phyloP scores from a whole-genome alignment of 2,113 vertebrate species.

The Thymallus thymallus region DNA sequence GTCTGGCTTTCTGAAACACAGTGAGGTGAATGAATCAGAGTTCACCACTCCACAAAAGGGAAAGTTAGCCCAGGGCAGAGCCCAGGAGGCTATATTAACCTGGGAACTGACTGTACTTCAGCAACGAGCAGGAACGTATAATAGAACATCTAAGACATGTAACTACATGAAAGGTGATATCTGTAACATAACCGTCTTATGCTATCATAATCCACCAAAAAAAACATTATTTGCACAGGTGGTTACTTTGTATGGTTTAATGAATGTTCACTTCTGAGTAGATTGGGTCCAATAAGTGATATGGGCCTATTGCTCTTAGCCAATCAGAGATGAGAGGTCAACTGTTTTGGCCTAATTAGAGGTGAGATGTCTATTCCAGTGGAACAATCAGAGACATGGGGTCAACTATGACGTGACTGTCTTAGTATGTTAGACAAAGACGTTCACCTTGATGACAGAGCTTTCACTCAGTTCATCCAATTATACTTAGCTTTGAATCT shows the following conservation, averaged over 20 bases:
- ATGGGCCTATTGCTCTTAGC: no score
- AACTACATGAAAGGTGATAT: no score
- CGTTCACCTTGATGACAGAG: background rate
- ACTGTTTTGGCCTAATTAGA: background rate
- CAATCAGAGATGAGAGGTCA: background rate
- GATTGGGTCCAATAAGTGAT: no score
- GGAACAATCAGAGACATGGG: background rate
- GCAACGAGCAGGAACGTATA: no score
- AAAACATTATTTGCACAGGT: no score
- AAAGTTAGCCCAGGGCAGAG: constrained; percentile 54
- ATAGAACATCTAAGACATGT: background rate
- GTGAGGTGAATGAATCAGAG: constrained; percentile 65
- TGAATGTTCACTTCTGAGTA: no score
- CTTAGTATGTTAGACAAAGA: background rate
- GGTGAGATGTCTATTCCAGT: background rate
- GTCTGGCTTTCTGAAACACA: constrained; percentile 25
- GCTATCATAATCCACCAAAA: no score
- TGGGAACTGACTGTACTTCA: background rate
- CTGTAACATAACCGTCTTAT: no score
- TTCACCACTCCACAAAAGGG: constrained; percentile 44
- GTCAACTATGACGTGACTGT: background rate
- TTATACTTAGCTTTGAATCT: background rate
- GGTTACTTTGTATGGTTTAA: no score
- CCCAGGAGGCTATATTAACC: constrained; percentile 4
- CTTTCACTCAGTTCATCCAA: background rate